Base-by-base conservation (phyloP, 2,888 invertebrate genomes). In the Mesodorylaimus sp. region DNA sequence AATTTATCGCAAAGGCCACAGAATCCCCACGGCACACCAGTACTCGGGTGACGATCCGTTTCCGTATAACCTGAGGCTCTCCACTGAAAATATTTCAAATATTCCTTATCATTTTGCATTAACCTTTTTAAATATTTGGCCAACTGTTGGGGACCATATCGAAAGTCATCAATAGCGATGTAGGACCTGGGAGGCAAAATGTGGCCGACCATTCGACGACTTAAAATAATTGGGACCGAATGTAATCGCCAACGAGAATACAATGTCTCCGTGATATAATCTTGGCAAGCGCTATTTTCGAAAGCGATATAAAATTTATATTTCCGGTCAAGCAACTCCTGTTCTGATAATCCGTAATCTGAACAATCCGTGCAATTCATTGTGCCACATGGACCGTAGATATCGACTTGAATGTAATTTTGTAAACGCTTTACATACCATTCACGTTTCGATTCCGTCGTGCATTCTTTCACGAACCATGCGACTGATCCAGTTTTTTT, bases 51-150 rank as follows among this genome's bases (percentile, higher is more conserved):
- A n/a, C n/a, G n/a, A n/a, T n/a, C n/a, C n/a, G n/a, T n/a, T n/a
- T n/a, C n/a, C n/a, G n/a, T n/a, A n/a, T n/a, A n/a, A n/a, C n/a
- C n/a, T 41, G 42, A 5, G n/a, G 23, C 10, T 21, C 42, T 21
- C 42, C 42, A 41, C 7, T 41, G 5, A 41, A 41, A 41, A n/a
- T 41, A 41, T 5, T n/a, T 41, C 42, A n/a, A 10, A n/a, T 41
- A 41, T n/a, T 41, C 42, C 5, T 7, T n/a, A 13, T 10, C n/a
- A n/a, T 41, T 41, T 10, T n/a, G 5, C 7, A 5, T 5, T 5
- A 41, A n/a, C 10, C 23, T 21, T 7, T n/a, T 7, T 41, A 41
- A n/a, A 41, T 41, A 41, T 13, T 41, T 41, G 7, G n/a, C n/a
- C 7, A 41, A n/a, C 7, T 5, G n/a, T 13, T n/a, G 42, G n/a